Evolutionary conservation across 37 sponge, comb jelly and placozoan species (phyloP).

Genomic region (Spongilla lacustris): DNA sequence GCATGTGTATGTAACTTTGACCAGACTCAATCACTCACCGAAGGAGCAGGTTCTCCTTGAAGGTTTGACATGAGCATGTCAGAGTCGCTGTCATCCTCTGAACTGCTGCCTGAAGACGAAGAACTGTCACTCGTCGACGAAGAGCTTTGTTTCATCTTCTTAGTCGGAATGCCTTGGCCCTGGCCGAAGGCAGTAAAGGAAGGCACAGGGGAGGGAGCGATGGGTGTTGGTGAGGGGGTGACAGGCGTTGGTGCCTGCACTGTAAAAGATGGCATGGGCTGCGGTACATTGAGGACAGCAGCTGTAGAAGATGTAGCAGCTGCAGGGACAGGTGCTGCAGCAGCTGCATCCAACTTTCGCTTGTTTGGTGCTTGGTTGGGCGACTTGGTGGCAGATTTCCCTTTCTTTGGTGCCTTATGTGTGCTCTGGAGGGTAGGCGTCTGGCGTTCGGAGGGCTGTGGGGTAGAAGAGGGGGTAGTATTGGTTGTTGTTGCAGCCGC

Average conservation of each 20-base stretch:
- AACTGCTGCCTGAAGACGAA: conserved; percentile 34
- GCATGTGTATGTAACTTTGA: conserved; percentile 3
- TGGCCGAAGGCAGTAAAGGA: too few relatives aligned
- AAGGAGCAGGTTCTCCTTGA: not conserved
- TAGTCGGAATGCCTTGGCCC: too few relatives aligned
- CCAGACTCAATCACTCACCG: not conserved
- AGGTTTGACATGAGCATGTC: not conserved
- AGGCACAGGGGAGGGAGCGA: too few relatives aligned
- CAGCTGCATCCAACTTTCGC: too few relatives aligned
- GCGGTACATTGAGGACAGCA: too few relatives aligned
- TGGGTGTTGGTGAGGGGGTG: too few relatives aligned
- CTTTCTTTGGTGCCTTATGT: conserved; percentile 5
- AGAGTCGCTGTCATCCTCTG: conserved; percentile 30
- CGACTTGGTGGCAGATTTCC: not conserved
- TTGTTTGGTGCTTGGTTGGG: too few relatives aligned
- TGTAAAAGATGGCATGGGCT: too few relatives aligned
- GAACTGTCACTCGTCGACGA: conserved; percentile 9
- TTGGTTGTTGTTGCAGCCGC: not conserved
- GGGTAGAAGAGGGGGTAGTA: not conserved
- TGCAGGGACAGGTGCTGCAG: too few relatives aligned
- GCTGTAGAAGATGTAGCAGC: too few relatives aligned
- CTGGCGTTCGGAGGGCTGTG: not conserved
- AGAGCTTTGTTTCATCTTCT: not conserved
- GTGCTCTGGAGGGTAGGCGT: not conserved
- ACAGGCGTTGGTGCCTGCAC: too few relatives aligned